phyloP scores from a whole-genome alignment of 2,797 vertebrate genomes.

The Sorex maritimensis region DNA sequence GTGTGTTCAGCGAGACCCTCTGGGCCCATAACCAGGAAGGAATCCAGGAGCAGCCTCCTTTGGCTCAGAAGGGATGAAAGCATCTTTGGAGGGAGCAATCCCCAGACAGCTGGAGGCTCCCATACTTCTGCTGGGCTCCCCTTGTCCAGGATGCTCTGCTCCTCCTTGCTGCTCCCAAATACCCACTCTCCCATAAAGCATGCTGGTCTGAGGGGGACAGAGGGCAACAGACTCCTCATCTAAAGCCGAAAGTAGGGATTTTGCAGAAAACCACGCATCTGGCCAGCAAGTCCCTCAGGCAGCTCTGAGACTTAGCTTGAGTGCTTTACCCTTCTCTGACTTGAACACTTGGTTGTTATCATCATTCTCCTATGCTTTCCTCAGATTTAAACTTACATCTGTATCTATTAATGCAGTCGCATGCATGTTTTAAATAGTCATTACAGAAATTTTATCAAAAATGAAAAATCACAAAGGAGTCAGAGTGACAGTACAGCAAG shows the following conservation, averaged over 20 bases:
- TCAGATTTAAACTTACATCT: constrained; percentile 11
- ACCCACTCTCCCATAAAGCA: background rate
- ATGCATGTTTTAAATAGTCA: background rate
- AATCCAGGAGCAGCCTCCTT: background rate
- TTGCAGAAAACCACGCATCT: constrained; percentile 50
- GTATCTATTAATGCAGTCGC: background rate
- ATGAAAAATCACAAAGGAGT: background rate
- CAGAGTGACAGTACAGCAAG: too few species aligned
- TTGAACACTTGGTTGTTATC: background rate
- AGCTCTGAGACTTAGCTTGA: too few species aligned
- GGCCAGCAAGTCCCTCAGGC: constrained; percentile 5
- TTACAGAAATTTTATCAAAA: background rate
- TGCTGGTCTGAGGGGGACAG: background rate
- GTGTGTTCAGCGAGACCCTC: background rate
- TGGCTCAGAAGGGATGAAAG: background rate
- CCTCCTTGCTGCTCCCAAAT: background rate
- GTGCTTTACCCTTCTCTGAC: too few species aligned
- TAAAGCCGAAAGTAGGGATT: constrained; percentile 61
- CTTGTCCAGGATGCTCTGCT: background rate
- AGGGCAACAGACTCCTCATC: constrained; percentile 38
- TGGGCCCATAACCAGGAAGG: background rate
- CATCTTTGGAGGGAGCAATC: background rate
- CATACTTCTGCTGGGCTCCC: accelerated
- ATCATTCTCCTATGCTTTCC: background rate
- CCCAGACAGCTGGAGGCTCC: background rate